Conservation (phyloP, 2,113 vertebrate genomes). For the Sinocyclocheilus anshuiensis region DNA sequence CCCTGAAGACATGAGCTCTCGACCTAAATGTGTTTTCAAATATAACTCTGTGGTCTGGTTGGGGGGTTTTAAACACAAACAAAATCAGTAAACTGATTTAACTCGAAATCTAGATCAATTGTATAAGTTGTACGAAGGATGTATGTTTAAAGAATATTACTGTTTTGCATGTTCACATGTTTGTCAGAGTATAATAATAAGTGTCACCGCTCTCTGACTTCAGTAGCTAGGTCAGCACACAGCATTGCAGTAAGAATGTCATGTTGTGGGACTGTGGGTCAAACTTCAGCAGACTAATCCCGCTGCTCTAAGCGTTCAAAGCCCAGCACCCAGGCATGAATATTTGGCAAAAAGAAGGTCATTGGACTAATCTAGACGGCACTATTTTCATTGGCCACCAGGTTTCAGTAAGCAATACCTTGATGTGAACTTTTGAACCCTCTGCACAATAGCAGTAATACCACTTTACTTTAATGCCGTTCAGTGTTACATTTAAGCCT, state of each 20-base stretch:
- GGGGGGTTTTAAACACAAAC: constrained; percentile 38
- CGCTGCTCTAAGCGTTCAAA: constrained; percentile 41
- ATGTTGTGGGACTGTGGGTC: neutral
- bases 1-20: constrained; percentile 49
- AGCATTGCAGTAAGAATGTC: constrained; percentile 22
- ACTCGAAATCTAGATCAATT: constrained; percentile 8
- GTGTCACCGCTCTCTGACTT: constrained; percentile 42
- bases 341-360: constrained; percentile 61
- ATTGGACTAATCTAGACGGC: constrained; percentile 60
- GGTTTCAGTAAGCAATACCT: constrained; percentile 60
- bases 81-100: constrained; percentile 41
- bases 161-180: neutral
- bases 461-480: constrained; percentile 67
- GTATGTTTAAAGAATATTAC: neutral
- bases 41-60: constrained; percentile 45
- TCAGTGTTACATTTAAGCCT: constrained; percentile 77
- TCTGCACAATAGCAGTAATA: constrained; percentile 67
- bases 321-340: constrained; percentile 54
- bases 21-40: constrained; percentile 55
- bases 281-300: constrained; percentile 50
- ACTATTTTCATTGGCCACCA: constrained; percentile 64
- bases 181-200: neutral
- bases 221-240: constrained; percentile 38
- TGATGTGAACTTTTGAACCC: constrained; percentile 72
- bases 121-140: neutral